Evolutionary conservation across 1,140 invertebrate species (phyloP).

Genomic region (Leucophenga varia): DNA sequence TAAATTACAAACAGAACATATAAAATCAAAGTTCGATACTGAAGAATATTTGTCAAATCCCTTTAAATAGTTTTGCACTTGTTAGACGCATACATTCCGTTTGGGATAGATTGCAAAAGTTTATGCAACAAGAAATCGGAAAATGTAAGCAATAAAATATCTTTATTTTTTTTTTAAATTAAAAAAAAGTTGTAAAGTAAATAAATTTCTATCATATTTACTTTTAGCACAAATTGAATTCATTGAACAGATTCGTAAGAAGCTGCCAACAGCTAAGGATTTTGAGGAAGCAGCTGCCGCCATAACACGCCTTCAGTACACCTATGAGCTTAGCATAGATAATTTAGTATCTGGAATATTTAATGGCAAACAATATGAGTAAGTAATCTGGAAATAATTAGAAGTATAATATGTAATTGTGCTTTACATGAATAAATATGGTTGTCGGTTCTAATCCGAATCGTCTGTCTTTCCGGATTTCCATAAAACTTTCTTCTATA

Average conservation of each 20-base stretch:
- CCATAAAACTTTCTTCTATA: not conserved
- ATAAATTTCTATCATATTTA: no score
- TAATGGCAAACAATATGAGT: no score
- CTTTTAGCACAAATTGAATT: slow-evolving; percentile 11
- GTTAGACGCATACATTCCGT: slow-evolving; percentile 43
- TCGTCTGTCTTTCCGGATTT: not conserved
- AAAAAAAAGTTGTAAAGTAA: no score
- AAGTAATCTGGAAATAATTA: no score
- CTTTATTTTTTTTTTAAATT: no score
- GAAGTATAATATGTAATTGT: no score
- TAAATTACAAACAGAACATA: slow-evolving; percentile 68
- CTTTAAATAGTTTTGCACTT: slow-evolving; percentile 35
- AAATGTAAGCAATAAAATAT: no score
- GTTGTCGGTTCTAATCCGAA: not conserved
- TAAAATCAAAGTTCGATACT: slow-evolving; percentile 71
- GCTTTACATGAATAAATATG: no score
- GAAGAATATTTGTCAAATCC: slow-evolving; percentile 58
- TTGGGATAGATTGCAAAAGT: slow-evolving; percentile 37
- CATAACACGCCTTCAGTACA: slow-evolving; percentile 7
- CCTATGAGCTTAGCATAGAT: slow-evolving; percentile 8
- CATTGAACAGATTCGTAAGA: slow-evolving; percentile 3
- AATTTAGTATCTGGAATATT: slow-evolving; percentile 17
- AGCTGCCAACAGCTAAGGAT: slow-evolving; percentile 12
- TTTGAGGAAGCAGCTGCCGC: slow-evolving; percentile 12
- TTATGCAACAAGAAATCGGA: slow-evolving; percentile 30